phyloP scores from a whole-genome alignment of 2,797 vertebrate species.

The Halcyon leucocephala region DNA sequence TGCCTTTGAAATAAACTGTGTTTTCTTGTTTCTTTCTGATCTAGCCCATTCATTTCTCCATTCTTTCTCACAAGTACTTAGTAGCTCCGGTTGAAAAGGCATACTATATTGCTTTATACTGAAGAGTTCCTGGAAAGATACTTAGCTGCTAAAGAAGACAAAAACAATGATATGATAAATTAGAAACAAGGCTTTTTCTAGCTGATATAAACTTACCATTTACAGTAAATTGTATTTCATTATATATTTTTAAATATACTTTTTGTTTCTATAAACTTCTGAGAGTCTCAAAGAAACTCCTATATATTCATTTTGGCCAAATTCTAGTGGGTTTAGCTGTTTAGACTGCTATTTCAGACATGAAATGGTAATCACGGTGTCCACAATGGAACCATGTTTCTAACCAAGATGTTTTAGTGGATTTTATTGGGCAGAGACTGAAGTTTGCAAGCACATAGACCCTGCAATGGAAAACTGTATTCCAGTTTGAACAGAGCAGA shows the following conservation, averaged over 20 bases:
- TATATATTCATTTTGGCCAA: neutral
- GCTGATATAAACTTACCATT: neutral
- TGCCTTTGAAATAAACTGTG: neutral
- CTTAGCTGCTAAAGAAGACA: neutral
- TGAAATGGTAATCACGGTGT: neutral
- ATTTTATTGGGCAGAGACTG: neutral
- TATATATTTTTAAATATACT: neutral
- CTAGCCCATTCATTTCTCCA: neutral
- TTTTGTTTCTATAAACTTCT: neutral
- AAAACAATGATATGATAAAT: neutral
- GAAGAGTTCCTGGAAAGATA: neutral
- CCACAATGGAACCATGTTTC: neutral
- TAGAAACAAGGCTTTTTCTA: neutral
- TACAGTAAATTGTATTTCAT: neutral
- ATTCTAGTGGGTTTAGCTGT: neutral
- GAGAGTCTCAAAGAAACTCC: neutral
- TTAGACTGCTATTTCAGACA: neutral
- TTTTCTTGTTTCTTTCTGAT: neutral
- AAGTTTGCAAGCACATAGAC: neutral
- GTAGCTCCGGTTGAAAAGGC: neutral
- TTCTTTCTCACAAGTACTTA: neutral
- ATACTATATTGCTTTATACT: neutral
- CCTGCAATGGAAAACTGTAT: neutral
- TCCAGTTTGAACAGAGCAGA: constrained; percentile 57
- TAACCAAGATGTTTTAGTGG: neutral